These are phyloP conservation scores for Percopsis omiscomaycus DNA, from an alignment of 2,797 vertebrate species.

Conservation along the genomic window DNA sequence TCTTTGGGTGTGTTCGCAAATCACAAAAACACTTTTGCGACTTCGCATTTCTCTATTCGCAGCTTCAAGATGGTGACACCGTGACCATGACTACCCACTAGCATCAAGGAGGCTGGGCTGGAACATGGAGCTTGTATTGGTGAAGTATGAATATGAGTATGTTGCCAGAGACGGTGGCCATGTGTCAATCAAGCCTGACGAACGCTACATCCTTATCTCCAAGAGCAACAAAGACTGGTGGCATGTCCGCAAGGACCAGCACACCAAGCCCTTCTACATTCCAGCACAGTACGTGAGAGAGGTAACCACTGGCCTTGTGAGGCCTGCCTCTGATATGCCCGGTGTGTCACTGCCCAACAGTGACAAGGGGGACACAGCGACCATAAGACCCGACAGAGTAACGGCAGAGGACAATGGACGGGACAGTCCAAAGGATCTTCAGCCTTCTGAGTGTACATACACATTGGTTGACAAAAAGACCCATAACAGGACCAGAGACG, in stretches of 20 bases:
- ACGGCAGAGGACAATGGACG: neutral
- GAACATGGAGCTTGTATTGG: slow-evolving; percentile 70
- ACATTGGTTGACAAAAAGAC: neutral
- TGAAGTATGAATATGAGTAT: slow-evolving; percentile 89
- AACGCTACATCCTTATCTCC: slow-evolving; percentile 86
- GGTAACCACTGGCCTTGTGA: slow-evolving; percentile 42
- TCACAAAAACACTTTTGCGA: neutral
- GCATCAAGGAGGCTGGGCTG: neutral
- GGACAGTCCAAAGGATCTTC: slow-evolving; percentile 20
- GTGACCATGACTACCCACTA: slow-evolving; percentile 27
- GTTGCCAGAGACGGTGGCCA: slow-evolving; percentile 82
- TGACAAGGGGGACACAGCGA: neutral
- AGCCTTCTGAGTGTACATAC: slow-evolving; percentile 6
- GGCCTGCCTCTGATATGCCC: slow-evolving; percentile 8
- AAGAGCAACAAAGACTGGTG: slow-evolving; percentile 95
- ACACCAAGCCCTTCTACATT: slow-evolving; percentile 85
- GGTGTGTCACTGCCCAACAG: slow-evolving; percentile 1
- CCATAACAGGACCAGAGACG: neutral
- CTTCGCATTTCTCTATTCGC: slow-evolving; percentile 44
- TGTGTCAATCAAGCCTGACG: slow-evolving; percentile 88
- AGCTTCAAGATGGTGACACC: slow-evolving; percentile 52
- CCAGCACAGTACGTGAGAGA: slow-evolving; percentile 91
- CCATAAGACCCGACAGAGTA: neutral
- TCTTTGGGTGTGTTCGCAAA: neutral
- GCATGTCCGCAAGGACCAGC: slow-evolving; percentile 86